These are phyloP conservation scores for Scomber japonicus DNA, from an alignment of 2,113 vertebrate genomes.

Conservation along the genomic window DNA sequence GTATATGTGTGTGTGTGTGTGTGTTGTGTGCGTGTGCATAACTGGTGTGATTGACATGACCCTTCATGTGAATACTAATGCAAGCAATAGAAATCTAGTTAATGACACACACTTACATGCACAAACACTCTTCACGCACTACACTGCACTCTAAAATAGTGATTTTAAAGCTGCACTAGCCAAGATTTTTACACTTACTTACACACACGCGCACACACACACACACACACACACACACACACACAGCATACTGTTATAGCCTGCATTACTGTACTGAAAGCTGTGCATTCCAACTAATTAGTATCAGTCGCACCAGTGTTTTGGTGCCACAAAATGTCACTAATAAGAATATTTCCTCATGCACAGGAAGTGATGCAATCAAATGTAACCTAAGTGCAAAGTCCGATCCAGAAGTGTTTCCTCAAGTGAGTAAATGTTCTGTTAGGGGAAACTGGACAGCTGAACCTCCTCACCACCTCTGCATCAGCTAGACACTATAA, in stretches of 20 bases:
- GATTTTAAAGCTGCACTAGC: neutral
- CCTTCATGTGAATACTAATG: neutral
- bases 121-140: neutral
- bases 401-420: slow-evolving; percentile 2
- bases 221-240: neutral
- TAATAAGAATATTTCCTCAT: slow-evolving; percentile 29
- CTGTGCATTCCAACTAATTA: slow-evolving; percentile 29
- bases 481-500: slow-evolving; percentile 15
- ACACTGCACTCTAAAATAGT: neutral
- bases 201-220: neutral
- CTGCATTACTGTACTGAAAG: neutral
- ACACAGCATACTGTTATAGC: neutral
- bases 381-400: slow-evolving; percentile 28
- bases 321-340: slow-evolving; percentile 13
- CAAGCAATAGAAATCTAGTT: slow-evolving; percentile 13
- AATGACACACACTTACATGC: slow-evolving; percentile 3
- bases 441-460: neutral
- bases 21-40: neutral
- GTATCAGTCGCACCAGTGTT: neutral
- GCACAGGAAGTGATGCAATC: slow-evolving; percentile 58
- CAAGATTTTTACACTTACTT: neutral
- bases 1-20: neutral
- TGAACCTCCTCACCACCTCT: slow-evolving; percentile 24
- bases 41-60: neutral
- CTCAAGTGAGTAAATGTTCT: neutral